Evolutionary conservation across 2,888 invertebrate genomes (phyloP), one percentile per base, ranked within the genome.

Genomic region (Melanophora roralis): DNA sequence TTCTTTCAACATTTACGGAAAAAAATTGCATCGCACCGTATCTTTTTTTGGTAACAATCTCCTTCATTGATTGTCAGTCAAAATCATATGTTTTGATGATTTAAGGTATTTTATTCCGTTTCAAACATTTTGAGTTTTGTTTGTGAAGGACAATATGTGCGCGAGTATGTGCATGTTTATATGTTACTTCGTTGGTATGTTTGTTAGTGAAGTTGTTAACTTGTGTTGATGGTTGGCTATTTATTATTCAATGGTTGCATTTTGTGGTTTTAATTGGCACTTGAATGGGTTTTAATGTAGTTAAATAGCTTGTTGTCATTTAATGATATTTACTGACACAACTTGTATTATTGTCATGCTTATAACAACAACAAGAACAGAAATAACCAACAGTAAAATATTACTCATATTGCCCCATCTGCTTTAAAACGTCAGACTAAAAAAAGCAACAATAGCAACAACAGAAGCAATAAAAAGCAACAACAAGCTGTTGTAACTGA

Each of bases 261-360:
- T 76, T 80, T 80, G 80, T 80, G 80, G 80, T 80, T 80, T 80
- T 80, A 80, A 80, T 80, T 80, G 76, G 80, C 76, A 73, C 80
- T 80, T 80, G 76, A 80, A 80, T 73, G 80, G 80, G 72, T 45
- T 80, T 80, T 76, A 76, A 80, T 80, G 80, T 80, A 80, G 80
- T 80, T 76, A 76, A 67, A 80, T 76, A 76, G 80, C 76, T 64
- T 76, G 80, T 80, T 64, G 80, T 80, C 72, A 76, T 76, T 76
- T 73, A 80, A 76, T 76, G 68, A 57, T 76, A 80, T 80, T 80
- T 73, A 75, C 74, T 69, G 64, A 69, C 71, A 75, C 69, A 65
- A 68, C 40, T 51, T 40, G 45, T 53, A 62, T 65, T 57, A 55
- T 55, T 40, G 47, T 65, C 23, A 43, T 16, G 36, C 21, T 14